phyloP scores from a whole-genome alignment of 1,140 invertebrate species.

The Drosophila repletoides region DNA sequence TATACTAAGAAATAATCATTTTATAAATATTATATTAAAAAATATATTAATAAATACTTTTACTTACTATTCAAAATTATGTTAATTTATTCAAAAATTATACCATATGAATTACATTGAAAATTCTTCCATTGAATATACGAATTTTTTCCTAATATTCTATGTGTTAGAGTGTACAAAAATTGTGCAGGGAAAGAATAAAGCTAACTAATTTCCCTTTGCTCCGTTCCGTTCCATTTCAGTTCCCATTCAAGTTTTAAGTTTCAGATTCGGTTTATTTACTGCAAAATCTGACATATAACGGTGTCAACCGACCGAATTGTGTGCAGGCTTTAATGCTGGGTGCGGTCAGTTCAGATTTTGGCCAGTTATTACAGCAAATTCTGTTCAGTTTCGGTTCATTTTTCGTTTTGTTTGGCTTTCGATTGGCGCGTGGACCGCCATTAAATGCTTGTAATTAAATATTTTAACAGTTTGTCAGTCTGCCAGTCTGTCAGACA shows the following conservation, averaged over 20 bases:
- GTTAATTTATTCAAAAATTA: too few relatives aligned
- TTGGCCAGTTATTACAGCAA: constrained; percentile 49
- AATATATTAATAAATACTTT: too few relatives aligned
- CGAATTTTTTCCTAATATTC: too few relatives aligned
- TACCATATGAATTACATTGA: too few relatives aligned
- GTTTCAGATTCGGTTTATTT: not conserved
- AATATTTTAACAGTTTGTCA: constrained; percentile 62
- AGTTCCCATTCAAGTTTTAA: not conserved
- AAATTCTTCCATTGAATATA: too few relatives aligned
- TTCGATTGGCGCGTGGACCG: constrained; percentile 30
- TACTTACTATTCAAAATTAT: too few relatives aligned
- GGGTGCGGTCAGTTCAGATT: constrained; percentile 42
- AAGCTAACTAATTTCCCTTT: too few relatives aligned
- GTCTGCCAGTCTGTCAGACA: constrained; percentile 27
- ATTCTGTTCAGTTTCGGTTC: constrained; percentile 7
- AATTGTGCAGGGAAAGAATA: too few relatives aligned
- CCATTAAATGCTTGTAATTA: constrained; percentile 70
- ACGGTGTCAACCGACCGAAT: constrained; percentile 68
- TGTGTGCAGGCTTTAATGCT: constrained; percentile 38
- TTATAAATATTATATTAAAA: too few relatives aligned
- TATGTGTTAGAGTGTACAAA: too few relatives aligned
- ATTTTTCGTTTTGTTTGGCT: not conserved
- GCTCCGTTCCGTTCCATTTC: not conserved
- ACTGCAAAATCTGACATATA: constrained; percentile 7
- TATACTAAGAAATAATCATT: too few relatives aligned